Percentiles rank a stretch among this genome's conserved stretches.
Evolutionary conservation across 1,140 invertebrate genomes (phyloP).

Genomic region (Lutraria rhynchaena): DNA sequence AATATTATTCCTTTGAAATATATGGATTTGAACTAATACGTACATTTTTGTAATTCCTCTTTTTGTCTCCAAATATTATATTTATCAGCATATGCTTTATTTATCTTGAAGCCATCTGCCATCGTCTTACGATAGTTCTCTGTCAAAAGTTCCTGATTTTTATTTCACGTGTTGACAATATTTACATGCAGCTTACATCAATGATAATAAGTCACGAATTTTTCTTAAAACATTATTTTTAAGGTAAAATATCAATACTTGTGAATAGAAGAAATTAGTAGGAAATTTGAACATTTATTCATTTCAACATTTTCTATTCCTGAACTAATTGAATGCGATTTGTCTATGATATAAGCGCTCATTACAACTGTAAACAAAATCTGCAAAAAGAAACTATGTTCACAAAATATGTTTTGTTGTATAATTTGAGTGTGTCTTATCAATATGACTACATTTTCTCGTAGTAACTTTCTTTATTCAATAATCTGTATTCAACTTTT

Average conservation of each 20-base stretch:
- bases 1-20: too few species aligned
- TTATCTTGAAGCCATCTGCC: constrained; percentile 85
- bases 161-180: constrained; percentile 52
- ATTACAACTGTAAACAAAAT: constrained; percentile 33
- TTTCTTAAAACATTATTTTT: too few species aligned
- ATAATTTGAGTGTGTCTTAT: neutral
- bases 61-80: constrained; percentile 92
- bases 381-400: neutral
- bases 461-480: neutral
- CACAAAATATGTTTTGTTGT: neutral
- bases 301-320: too few species aligned
- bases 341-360: constrained; percentile 17
- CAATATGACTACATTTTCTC: constrained; percentile 1
- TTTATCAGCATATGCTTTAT: constrained; percentile 91
- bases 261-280: too few species aligned
- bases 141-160: neutral
- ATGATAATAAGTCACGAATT: too few species aligned
- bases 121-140: neutral
- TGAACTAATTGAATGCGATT: too few species aligned
- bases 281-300: too few species aligned
- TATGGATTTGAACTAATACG: constrained; percentile 62
- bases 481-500: constrained; percentile 6
- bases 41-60: constrained; percentile 93
- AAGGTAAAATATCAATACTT: too few species aligned
- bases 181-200: too few species aligned